Evolutionary conservation across 2,113 vertebrate species (phyloP).

Genomic region (Myocastor coypus): DNA sequence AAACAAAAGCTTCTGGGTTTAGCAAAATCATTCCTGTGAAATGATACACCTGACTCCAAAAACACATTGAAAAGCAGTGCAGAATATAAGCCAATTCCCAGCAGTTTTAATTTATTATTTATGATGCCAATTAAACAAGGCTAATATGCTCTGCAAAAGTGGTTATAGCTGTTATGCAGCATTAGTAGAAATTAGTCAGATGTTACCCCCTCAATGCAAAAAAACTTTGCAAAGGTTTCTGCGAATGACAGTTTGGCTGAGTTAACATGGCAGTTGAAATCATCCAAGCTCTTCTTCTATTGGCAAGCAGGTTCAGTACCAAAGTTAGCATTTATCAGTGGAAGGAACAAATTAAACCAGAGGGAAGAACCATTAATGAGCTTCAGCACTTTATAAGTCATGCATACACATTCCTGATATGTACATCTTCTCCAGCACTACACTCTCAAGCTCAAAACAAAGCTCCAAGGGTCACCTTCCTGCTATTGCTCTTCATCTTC

Average conservation of each 20-base stretch:
- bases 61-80: slow-evolving; percentile 62
- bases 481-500: neutral
- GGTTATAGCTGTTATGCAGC: slow-evolving; percentile 71
- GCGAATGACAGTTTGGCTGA: slow-evolving; percentile 78
- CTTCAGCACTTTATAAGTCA: neutral
- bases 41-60: slow-evolving; percentile 74
- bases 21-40: slow-evolving; percentile 70
- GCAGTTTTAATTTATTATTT: slow-evolving; percentile 81
- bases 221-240: slow-evolving; percentile 77
- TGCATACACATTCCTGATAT: neutral
- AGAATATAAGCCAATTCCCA: slow-evolving; percentile 76
- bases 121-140: slow-evolving; percentile 81
- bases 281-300: slow-evolving; percentile 63
- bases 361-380: neutral
- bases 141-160: slow-evolving; percentile 76
- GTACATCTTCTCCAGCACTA: neutral
- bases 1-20: slow-evolving; percentile 65
- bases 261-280: slow-evolving; percentile 78
- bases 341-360: slow-evolving; percentile 53
- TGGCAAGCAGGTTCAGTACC: slow-evolving; percentile 67
- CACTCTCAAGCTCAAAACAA: neutral
- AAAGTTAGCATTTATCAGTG: slow-evolving; percentile 76
- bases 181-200: slow-evolving; percentile 82
- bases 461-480: neutral
- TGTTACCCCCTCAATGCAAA: slow-evolving; percentile 80